Evolutionary conservation across 2,113 vertebrate species (phyloP), one percentile per base, ranked within the genome.

Genomic region (Limnothrissa miodon): DNA sequence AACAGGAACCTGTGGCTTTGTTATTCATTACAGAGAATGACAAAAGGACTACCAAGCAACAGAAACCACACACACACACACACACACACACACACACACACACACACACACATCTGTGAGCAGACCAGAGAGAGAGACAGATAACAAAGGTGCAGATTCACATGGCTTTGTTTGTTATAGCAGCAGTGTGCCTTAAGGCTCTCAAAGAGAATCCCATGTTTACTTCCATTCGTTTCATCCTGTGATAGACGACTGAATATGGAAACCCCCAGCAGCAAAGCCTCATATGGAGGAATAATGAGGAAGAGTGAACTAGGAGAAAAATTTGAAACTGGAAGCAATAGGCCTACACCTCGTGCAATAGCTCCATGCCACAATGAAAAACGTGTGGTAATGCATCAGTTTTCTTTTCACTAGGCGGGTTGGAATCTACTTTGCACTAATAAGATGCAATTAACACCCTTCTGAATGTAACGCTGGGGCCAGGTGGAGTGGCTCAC

Each of bases 1-100:
- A 74, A 74, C 66, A 74, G 66, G 66, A 74, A 74, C 66, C 66
- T 74, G 66, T 74, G 66, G 66, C 66, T 74, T 74, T 74, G 66
- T 74, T 74, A 33, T 74, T 74, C 66, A 74, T 74, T 74, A 74
- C 29, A 36, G 66, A 74, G 66, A 74, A 56, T 33, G 66, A 74
- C 66, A 74, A 74, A 74, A 13, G 66, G 29, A 33, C 66, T 36
- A 39, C 29, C 36, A 10, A 74, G 33, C 33, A 4, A 74, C 29
- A 39, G 29, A 21, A 56, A 56, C 21, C 13, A 56, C 53, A 56
- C 53, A 56, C 53, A 56, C 19, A 23, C 17, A 56, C 53, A 56
- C 53, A 23, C 53, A 56, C 17, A 56, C 21, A 56, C 53, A 56
- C 53, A 23, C 25, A 62, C 56, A 25, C 56, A 59, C 56, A n/a